Percentiles rank a stretch among this genome's conserved stretches.
Evolutionary conservation across 2,888 invertebrate genomes (phyloP).

Genomic region (Zhuqinia jingwanae): DNA sequence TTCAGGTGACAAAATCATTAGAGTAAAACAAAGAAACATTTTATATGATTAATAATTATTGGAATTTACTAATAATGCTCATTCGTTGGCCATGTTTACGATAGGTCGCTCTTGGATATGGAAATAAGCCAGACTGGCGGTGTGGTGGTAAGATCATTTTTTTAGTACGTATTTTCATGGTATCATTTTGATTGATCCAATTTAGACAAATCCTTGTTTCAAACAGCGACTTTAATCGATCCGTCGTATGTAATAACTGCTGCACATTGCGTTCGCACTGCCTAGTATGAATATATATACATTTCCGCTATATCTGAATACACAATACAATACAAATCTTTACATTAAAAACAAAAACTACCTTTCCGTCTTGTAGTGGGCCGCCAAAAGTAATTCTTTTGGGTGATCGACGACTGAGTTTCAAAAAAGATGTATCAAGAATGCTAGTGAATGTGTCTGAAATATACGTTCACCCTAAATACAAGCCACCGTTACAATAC

Average conservation of each 20-base stretch:
- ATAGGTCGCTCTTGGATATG: constrained; percentile 73
- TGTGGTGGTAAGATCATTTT: no score
- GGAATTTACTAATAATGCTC: neutral
- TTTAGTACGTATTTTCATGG: no score
- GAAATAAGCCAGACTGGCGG: constrained; percentile 59
- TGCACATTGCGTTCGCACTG: constrained; percentile 61
- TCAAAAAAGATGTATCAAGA: constrained; percentile 24
- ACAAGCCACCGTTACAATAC: constrained; percentile 71
- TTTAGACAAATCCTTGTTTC: no score
- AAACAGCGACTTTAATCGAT: constrained; percentile 65
- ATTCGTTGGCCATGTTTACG: neutral
- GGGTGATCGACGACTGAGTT: constrained; percentile 62
- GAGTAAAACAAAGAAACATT: neutral
- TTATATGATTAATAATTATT: constrained; percentile 6
- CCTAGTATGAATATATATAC: neutral
- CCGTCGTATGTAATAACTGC: constrained; percentile 65
- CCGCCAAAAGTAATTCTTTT: constrained; percentile 57
- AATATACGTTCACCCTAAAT: constrained; percentile 74
- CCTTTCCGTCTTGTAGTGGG: constrained; percentile 60
- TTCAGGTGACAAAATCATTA: constrained; percentile 67
- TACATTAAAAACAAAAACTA: no score
- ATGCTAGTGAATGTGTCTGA: constrained; percentile 57
- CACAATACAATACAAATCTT: no score
- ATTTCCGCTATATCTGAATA: no score
- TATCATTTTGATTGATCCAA: no score